Evolutionary conservation across 2,888 invertebrate genomes (phyloP), one percentile per base, ranked within the genome.

Genomic region (Oscheius sp.): DNA sequence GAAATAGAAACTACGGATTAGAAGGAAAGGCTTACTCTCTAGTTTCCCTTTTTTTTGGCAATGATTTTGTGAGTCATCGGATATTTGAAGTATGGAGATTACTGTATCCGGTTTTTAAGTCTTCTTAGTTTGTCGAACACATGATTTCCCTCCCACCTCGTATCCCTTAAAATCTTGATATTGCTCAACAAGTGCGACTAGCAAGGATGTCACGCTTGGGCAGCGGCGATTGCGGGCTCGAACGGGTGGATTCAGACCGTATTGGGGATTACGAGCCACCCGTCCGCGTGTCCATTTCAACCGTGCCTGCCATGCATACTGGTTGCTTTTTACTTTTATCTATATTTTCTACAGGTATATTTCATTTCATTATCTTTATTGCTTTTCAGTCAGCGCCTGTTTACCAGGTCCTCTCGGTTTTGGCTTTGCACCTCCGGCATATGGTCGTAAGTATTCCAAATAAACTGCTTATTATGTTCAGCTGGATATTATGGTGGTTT

Each of bases 381-480:
- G n/a, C 44, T 24, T 28, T 59, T 59, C 8, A 59, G 59, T 41
- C 1, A 59, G 30, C 28, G 59, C 64, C 26, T 73, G 76, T 26
- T 62, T 76, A n/a, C 76, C 76, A 0, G 73, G 72, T 17, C 76
- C 76, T 36, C 71, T 74, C 2, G 66, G 66, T 45, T 71, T 71
- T 47, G 73, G 72, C 1, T 76, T 68, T 17, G 47, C 62, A 33
- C 62, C 50, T n/a, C 72, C 70, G 0, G 62, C 26, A 30, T 36
- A 36, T 33, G 22, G 24, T 26, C 64, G 49, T 64, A 49, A 41
- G 41, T 8, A 2, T 6, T 36, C 4, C 68, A 20, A 54, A 38
- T n/a, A 9, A 47, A 5, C 9, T 1, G 26, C 24, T 20, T 51
- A 17, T 20, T 12, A 33, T 32, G 14, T 47, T 47, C 12, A 54